phyloP scores from a whole-genome alignment of 2,888 invertebrate genomes.

The Aspidiotus destructor region DNA sequence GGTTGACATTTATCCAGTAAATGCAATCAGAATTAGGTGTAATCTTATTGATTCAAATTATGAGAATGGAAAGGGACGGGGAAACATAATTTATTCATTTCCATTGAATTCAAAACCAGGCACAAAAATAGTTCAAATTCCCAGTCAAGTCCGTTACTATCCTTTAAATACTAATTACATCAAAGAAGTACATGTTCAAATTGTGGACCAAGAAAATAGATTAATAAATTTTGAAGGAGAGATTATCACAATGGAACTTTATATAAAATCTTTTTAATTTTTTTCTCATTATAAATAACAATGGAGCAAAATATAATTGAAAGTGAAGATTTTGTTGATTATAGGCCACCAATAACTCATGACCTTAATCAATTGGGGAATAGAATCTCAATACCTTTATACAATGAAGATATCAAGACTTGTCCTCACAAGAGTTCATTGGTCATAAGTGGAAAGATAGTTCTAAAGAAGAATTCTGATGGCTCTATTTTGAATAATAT shows the following conservation, averaged over 20 bases:
- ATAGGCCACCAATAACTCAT: background rate
- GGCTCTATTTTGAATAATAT: slow-evolving; percentile 7
- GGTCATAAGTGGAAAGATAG: slow-evolving; percentile 15
- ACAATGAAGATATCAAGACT: slow-evolving; percentile 4
- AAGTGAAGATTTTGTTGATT: slow-evolving; percentile 15
- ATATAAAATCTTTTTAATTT: slow-evolving; percentile 23
- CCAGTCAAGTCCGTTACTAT: slow-evolving; percentile 20
- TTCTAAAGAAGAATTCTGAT: slow-evolving; percentile 11
- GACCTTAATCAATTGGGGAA: background rate
- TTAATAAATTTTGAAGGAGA: slow-evolving; percentile 21
- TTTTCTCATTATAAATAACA: slow-evolving; percentile 8
- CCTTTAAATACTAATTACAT: slow-evolving; percentile 16
- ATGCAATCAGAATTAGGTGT: slow-evolving; percentile 18
- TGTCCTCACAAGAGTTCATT: slow-evolving; percentile 4
- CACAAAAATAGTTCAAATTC: slow-evolving; percentile 18
- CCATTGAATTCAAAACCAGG: slow-evolving; percentile 18
- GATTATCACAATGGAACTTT: slow-evolving; percentile 19
- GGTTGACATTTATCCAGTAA: slow-evolving; percentile 23
- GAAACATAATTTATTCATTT: slow-evolving; percentile 21
- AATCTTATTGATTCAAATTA: slow-evolving; percentile 26
- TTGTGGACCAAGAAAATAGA: slow-evolving; percentile 25
- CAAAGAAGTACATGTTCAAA: slow-evolving; percentile 16
- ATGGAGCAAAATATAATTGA: slow-evolving; percentile 26
- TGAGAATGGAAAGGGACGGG: slow-evolving; percentile 20
- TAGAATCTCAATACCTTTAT: slow-evolving; percentile 4